phyloP scores from a whole-genome alignment of 2,888 invertebrate species.

The Dysmachus trigonus region DNA sequence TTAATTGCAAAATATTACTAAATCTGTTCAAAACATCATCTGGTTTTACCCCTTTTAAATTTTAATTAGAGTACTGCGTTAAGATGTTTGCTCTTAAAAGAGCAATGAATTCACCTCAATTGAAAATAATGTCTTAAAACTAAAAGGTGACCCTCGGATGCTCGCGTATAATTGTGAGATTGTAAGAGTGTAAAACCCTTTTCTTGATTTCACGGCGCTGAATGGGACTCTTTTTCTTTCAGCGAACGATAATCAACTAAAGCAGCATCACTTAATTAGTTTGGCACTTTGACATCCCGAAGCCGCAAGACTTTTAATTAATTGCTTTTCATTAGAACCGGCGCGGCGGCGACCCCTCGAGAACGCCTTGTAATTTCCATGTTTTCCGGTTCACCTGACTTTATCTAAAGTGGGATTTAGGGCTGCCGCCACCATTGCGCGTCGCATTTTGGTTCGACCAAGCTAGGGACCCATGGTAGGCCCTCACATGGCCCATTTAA shows the following conservation, averaged over 20 bases:
- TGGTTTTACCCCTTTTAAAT: not conserved
- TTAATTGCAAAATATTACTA: not conserved
- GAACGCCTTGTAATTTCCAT: not conserved
- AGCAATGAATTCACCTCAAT: not conserved
- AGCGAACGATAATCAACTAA: not conserved
- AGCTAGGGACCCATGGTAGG: not conserved
- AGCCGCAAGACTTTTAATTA: not conserved
- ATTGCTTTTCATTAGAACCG: not conserved
- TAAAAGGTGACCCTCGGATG: not conserved
- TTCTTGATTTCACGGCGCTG: not conserved
- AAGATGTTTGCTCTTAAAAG: not conserved
- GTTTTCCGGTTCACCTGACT: not conserved
- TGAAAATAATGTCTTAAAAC: not conserved
- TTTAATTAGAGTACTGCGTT: not conserved
- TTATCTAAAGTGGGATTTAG: not conserved
- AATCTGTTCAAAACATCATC: not conserved
- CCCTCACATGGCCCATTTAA: not conserved
- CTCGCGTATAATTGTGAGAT: not conserved
- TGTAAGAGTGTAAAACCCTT: not conserved
- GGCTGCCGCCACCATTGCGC: not conserved
- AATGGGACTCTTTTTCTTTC: not conserved
- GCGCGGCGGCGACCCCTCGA: not conserved
- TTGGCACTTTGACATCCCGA: not conserved
- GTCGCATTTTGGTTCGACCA: not conserved
- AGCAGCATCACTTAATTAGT: not conserved